Base-by-base conservation (phyloP, 2,797 vertebrate genomes). In the Babyrousa celebensis region DNA sequence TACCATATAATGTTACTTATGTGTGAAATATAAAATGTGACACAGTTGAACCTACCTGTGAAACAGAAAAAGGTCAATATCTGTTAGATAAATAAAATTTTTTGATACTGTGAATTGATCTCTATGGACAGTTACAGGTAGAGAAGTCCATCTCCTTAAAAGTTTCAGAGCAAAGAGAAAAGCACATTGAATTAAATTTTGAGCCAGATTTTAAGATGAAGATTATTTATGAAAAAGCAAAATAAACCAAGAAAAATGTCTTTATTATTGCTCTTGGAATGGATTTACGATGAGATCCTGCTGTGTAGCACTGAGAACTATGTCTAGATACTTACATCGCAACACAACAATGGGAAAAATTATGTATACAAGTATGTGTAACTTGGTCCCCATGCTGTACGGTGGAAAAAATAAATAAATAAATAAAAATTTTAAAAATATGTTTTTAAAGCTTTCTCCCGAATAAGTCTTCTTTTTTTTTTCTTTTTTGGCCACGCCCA, bases 161-260 rank as follows among this genome's bases (percentile, higher is more conserved):
- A 48, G 18, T 63, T 93, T 58, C 92, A 32, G 2, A 77, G 2
- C 14, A 70, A 91, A 84, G 21, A 79, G 3, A 71, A 96, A 93
- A 87, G 8, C 29, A 60, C 63, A 21, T 15, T n/a, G 12, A 85
- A 83, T 29, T 80, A 79, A 68, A 74, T 48, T 63, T 71, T 83
- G 21, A 91, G 32, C 12, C 67, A 86, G 29, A 78, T 83, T 85
- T 95, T 85, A 58, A 83, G 60, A 63, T 12, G 27, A 77, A 80
- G 3, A 20, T 58, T 95, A 89, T 85, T 86, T 58, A 58, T 63
- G 23, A 88, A 95, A 95, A 88, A 83, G 29, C 48, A 85, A 95
- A 96, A 54, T 71, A 89, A 90, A 95, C 9, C n/a, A 78, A 68
- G 16, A 54, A 75, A 83, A 78, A 52, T 36, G 36, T 36, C 36